Percentiles rank a stretch among this genome's conserved stretches.
Evolutionary conservation across 1,140 invertebrate species (phyloP).

Genomic region (Drosophila murphyi): DNA sequence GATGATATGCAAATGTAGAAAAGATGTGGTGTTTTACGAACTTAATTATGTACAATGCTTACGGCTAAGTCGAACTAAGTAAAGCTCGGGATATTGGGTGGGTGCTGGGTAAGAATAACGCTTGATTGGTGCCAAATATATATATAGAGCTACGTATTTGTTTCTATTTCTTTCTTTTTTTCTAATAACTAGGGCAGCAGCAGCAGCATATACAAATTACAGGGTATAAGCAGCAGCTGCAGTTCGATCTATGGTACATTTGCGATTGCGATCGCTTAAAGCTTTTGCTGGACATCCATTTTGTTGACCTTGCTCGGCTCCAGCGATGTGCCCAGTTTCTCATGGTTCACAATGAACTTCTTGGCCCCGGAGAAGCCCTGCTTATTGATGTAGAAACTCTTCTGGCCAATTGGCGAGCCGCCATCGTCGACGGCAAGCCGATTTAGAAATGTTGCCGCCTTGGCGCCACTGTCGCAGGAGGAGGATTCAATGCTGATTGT

Average conservation of each 20-base stretch:
- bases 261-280: slow-evolving; percentile 56
- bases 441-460: slow-evolving; percentile 66
- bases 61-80: slow-evolving; percentile 39
- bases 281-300: slow-evolving; percentile 67
- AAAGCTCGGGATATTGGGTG: slow-evolving; percentile 40
- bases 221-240: not conserved
- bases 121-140: slow-evolving; percentile 17
- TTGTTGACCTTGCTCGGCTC: slow-evolving; percentile 40
- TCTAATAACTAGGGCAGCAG: not conserved
- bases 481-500: slow-evolving; percentile 76
- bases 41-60: slow-evolving; percentile 71
- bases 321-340: slow-evolving; percentile 43
- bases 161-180: not conserved
- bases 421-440: slow-evolving; percentile 67
- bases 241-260: slow-evolving; percentile 33
- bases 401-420: slow-evolving; percentile 56
- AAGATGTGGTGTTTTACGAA: slow-evolving; percentile 45
- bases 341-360: slow-evolving; percentile 72
- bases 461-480: slow-evolving; percentile 73
- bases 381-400: slow-evolving; percentile 76
- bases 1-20: slow-evolving; percentile 57
- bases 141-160: slow-evolving; percentile 3
- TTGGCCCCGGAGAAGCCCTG: slow-evolving; percentile 71
- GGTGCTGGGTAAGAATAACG: slow-evolving; percentile 36
- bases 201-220: slow-evolving; percentile 1